Evolutionary conservation across 2,113 vertebrate species (phyloP), one percentile per base, ranked within the genome.

Genomic region (Saguinus midas): DNA sequence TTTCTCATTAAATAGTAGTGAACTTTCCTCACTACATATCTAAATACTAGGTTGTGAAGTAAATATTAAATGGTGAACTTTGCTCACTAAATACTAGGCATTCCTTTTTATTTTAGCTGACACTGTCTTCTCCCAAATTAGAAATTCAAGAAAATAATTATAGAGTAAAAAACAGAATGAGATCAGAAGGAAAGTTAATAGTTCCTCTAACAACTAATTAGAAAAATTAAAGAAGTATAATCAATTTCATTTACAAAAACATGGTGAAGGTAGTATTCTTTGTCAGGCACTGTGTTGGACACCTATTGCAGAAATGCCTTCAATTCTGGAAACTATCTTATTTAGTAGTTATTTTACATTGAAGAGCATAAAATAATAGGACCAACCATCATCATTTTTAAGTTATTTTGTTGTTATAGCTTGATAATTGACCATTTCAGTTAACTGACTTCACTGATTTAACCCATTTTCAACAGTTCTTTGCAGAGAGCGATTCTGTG

Each of bases 401-500:
- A 84, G 35, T 79, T 81, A 68, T 48, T 95, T 96, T 87, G 12
- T 72, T 90, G 9, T 50, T 61, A 8, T 66, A 90, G 35, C 1
- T 92, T 84, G 52, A 48, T 83, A 92, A 61, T 1, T 76, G 40
- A 27, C 58, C 23, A 83, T 91, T 40, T 85, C 16, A 35, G 6
- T 88, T 84, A 91, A 61, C 55, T 61, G 50, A 50, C 37, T 92
- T 90, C n/a, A 80, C 40, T 37, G 27, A 86, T 13, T 70, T 66
- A 92, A 84, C 75, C 5, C 21, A 92, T 78, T 92, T 82, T 90
- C 14, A 50, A 92, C 32, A 90, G 6, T 95, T 94, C 35, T 97
- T 92, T 90, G 85, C 0, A 90, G 57, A 93, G 72, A 79, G 6
- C 73, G 35, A 81, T 73, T 81, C 45, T 78, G 66, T 72, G 72